These are phyloP conservation scores for Pristionchus maxplancki DNA, from an alignment of 2,888 invertebrate genomes.

Conservation along the genomic window DNA sequence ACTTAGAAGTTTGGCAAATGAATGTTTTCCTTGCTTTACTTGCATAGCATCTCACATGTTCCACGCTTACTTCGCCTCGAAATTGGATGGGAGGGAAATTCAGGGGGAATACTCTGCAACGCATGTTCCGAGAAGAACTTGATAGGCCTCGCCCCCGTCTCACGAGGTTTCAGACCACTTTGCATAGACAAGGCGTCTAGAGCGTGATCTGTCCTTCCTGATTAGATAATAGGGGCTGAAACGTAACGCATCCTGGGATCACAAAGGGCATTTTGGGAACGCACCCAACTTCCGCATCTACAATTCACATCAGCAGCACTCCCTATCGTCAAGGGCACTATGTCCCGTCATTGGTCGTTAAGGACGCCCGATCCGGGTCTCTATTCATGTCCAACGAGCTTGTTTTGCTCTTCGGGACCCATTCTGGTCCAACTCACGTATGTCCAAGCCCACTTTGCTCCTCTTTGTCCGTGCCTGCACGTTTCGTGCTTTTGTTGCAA, in stretches of 20 bases:
- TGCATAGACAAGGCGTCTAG: background rate
- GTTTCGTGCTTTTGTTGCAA: constrained; percentile 24
- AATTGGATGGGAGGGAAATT: background rate
- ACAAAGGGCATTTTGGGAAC: too few relatives aligned
- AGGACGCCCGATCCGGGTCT: background rate
- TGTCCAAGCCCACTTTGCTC: background rate
- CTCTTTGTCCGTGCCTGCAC: background rate
- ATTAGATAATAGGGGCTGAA: background rate
- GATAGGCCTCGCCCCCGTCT: background rate
- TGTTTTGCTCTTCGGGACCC: background rate
- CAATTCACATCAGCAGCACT: too few relatives aligned
- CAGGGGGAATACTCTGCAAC: background rate
- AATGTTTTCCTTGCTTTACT: background rate
- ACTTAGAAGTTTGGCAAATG: background rate
- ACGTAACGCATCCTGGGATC: too few relatives aligned
- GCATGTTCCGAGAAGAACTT: constrained; percentile 1
- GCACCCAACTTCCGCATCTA: too few relatives aligned
- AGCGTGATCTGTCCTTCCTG: background rate
- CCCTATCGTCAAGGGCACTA: too few relatives aligned
- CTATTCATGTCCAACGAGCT: background rate
- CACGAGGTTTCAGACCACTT: background rate
- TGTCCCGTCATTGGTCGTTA: too few relatives aligned
- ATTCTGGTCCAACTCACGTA: background rate
- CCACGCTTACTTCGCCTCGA: background rate
- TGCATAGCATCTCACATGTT: background rate